These are phyloP conservation scores for Lymantria monacha DNA, from an alignment of 2,888 invertebrate species.

Conservation along the genomic window DNA sequence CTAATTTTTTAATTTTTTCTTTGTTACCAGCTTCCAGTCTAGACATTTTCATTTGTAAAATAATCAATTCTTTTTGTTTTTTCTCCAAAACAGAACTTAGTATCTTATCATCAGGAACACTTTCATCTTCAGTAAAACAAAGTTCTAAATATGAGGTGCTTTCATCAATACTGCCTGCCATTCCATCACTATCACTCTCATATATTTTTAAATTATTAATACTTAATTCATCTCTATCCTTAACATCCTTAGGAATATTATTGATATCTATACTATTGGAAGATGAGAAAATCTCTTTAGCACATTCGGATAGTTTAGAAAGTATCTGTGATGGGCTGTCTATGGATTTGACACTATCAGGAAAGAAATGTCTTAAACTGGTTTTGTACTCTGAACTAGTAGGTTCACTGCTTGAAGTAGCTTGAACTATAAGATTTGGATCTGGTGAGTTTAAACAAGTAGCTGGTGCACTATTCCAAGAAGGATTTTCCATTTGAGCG, in stretches of 20 bases:
- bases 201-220: slow-evolving; percentile 71
- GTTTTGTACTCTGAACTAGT: slow-evolving; percentile 69
- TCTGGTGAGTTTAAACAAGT: slow-evolving; percentile 84
- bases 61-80: slow-evolving; percentile 74
- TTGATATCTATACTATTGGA: slow-evolving; percentile 71
- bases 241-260: slow-evolving; percentile 57
- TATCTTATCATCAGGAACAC: slow-evolving; percentile 60
- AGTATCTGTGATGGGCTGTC: slow-evolving; percentile 76
- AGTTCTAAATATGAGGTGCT: slow-evolving; percentile 76
- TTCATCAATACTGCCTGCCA: slow-evolving; percentile 73
- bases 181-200: slow-evolving; percentile 76
- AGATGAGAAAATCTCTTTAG: slow-evolving; percentile 77
- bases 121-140: slow-evolving; percentile 75
- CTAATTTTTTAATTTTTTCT: slow-evolving; percentile 73
- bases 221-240: slow-evolving; percentile 68
- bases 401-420: slow-evolving; percentile 67
- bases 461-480: slow-evolving; percentile 83
- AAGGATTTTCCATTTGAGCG: slow-evolving; percentile 42
- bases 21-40: slow-evolving; percentile 68
- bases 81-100: slow-evolving; percentile 59
- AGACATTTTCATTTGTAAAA: slow-evolving; percentile 79
- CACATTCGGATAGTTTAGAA: slow-evolving; percentile 72
- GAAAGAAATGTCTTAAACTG: slow-evolving; percentile 70
- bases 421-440: slow-evolving; percentile 52
- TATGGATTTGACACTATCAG: slow-evolving; percentile 69